Base-by-base conservation (phyloP, 2,113 vertebrate species). In the Hydrolagus affinis region DNA sequence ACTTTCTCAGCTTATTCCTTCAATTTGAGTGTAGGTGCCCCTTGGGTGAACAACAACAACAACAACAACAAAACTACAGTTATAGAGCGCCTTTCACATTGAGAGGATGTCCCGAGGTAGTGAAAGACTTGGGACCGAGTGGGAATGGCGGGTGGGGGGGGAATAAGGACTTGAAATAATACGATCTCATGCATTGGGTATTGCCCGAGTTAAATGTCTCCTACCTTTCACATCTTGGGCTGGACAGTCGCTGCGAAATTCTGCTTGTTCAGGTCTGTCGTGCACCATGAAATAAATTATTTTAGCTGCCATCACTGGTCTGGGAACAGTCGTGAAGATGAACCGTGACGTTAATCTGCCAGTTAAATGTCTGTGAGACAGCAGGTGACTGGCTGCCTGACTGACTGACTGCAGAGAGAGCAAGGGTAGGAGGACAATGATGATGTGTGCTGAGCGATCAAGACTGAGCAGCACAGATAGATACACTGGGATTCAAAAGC, bases 181-280 rank as follows among this genome's bases (percentile, higher is more conserved):
- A 44, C 44, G 6, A 83, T 9, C 15, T 9, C 64, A 83, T 32
- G 4, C 60, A 66, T 32, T 62, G 30, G 57, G 12, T 83, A 28
- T 64, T 59, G 11, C 9, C 77, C 56, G 15, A 64, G 23, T 17
- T 17, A 83, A 83, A 83, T 60, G 30, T 71, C 44, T 21, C 89
- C 70, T 90, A 94, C 94, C 92, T 93, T 94, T 94, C 70, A 94
- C 85, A 30, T 94, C 93, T 86, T 93, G 91, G 2, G 90, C 88
- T 10, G 93, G 92, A 56, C 91, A 94, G 19, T 92, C 90, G 15
- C 87, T 14, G 0, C 89, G 89, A 86, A 94, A 92, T 88, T 94
- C 93, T 0, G 93, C 93, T 86, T 89, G 89, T 85, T 94, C 93
- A 1, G 92, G 91, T 91, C 89, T 92, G 70, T 92, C 94, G 21